Conservation (phyloP, 1,140 invertebrate genomes). For the Ladona fulva region DNA sequence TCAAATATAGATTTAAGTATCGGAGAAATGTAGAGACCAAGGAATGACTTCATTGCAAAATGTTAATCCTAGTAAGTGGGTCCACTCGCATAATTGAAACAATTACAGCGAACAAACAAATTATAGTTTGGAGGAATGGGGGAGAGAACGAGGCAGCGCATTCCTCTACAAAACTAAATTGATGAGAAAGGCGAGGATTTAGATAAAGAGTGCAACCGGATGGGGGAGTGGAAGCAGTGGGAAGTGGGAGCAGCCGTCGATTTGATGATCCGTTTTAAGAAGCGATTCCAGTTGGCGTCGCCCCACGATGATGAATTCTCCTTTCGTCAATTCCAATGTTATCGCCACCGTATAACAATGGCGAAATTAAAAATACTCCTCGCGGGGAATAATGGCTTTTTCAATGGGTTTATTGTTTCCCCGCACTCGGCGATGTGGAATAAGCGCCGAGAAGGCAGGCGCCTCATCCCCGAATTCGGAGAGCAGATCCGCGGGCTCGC, state of each 20-base stretch:
- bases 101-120: no score
- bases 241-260: no score
- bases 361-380: conserved; percentile 10
- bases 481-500: no score
- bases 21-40: no score
- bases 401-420: conserved; percentile 9
- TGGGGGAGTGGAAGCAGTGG: neutral
- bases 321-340: conserved; percentile 5
- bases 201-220: neutral
- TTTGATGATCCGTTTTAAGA: conserved; percentile 2
- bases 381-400: conserved; percentile 3
- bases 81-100: no score
- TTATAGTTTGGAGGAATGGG: no score
- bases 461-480: conserved; percentile 2
- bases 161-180: no score
- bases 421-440: neutral
- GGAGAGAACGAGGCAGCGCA: no score
- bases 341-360: conserved; percentile 4
- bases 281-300: neutral
- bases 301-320: neutral
- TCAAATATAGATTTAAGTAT: no score
- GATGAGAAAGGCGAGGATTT: neutral
- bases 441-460: neutral
- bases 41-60: no score
- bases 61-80: no score